phyloP scores from a whole-genome alignment of 2,113 vertebrate genomes.

The Oncorhynchus gorbuscha region DNA sequence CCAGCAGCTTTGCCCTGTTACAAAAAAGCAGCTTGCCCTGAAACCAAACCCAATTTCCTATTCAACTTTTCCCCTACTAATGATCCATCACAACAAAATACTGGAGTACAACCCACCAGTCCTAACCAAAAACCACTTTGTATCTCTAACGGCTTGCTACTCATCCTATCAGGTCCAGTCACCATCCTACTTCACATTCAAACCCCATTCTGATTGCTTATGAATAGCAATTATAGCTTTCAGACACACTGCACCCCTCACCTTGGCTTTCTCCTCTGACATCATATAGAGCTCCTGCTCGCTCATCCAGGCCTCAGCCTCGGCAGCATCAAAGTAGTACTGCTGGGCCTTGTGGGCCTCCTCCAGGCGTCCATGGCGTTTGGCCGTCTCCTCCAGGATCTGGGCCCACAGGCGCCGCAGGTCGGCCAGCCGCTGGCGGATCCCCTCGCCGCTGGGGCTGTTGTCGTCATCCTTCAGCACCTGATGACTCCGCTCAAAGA shows the following conservation, averaged over 20 bases:
- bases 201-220: too few species aligned
- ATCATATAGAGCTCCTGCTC: slow-evolving; percentile 97
- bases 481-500: slow-evolving; percentile 92
- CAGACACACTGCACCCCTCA: slow-evolving; percentile 33
- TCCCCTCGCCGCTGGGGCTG: slow-evolving; percentile 78
- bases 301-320: slow-evolving; percentile 98
- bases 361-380: slow-evolving; percentile 87
- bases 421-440: slow-evolving; percentile 83
- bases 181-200: too few species aligned
- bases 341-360: slow-evolving; percentile 95
- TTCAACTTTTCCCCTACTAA: too few species aligned
- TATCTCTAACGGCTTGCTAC: too few species aligned
- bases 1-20: background rate
- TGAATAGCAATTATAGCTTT: too few species aligned
- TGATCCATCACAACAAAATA: too few species aligned
- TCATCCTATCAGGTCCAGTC: background rate
- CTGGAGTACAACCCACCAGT: too few species aligned
- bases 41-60: too few species aligned
- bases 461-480: slow-evolving; percentile 79
- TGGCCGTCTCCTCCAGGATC: slow-evolving; percentile 87
- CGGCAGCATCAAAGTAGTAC: slow-evolving; percentile 96
- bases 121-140: too few species aligned
- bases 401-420: slow-evolving; percentile 87
- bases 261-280: slow-evolving; percentile 96
- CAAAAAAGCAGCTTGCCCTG: background rate